A percentile compares a stretch with the other conserved stretches of the same genome.
phyloP scores from a whole-genome alignment of 2,797 vertebrate genomes.

The Malurus splendens region DNA sequence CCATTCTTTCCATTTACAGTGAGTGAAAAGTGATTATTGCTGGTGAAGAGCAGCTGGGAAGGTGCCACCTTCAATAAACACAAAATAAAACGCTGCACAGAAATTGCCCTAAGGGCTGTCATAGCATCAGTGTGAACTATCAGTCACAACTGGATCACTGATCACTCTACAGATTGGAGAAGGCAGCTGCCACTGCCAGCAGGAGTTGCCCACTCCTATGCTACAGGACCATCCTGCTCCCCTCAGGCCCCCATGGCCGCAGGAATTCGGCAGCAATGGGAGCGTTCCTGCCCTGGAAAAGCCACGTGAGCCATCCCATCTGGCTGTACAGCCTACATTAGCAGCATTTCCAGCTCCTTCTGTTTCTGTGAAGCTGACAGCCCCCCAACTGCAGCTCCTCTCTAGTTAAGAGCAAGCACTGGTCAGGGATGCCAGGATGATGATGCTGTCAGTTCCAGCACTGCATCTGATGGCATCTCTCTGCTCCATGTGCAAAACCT shows the following conservation, averaged over 20 bases:
- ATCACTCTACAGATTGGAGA: not conserved
- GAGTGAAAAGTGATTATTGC: not conserved
- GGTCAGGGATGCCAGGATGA: not conserved
- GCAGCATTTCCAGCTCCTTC: not conserved
- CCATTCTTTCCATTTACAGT: not conserved
- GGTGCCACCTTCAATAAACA: constrained; percentile 12
- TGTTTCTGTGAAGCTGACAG: not conserved
- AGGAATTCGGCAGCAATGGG: not conserved
- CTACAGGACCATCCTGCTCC: not conserved
- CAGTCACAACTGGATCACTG: not conserved
- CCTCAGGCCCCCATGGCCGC: not conserved
- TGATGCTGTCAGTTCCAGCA: not conserved
- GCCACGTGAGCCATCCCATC: not conserved
- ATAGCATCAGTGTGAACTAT: not conserved
- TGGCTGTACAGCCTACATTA: not conserved
- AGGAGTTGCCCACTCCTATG: not conserved
- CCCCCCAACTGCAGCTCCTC: not conserved
- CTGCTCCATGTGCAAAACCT: constrained; percentile 2
- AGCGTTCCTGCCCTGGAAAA: not conserved
- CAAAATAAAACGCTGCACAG: not conserved
- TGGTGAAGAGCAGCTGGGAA: not conserved
- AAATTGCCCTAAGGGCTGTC: constrained; percentile 33
- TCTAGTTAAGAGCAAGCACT: not conserved
- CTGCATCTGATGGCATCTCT: not conserved
- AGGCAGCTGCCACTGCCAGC: not conserved